Conservation (phyloP, 2,888 invertebrate genomes). For the Danaus chrysippus region DNA sequence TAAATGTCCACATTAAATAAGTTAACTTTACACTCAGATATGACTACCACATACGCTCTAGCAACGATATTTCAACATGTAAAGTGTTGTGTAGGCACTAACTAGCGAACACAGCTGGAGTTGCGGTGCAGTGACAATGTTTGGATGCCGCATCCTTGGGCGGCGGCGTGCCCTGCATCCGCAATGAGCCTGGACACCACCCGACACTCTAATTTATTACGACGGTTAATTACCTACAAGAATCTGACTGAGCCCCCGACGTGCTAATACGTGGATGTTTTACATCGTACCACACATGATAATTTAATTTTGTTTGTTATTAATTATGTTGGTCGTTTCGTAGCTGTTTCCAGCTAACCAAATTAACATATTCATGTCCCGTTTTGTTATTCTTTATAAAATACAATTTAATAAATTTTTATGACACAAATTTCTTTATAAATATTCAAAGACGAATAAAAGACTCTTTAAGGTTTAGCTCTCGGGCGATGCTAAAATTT, state of each 20-base stretch:
- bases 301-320: slow-evolving; percentile 3
- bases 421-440: background rate
- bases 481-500: slow-evolving; percentile 26
- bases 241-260: slow-evolving; percentile 52
- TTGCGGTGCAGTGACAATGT: slow-evolving; percentile 68
- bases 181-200: slow-evolving; percentile 52
- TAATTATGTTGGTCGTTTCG: background rate
- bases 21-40: slow-evolving; percentile 3
- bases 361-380: no score
- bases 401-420: background rate
- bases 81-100: slow-evolving; percentile 58
- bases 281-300: slow-evolving; percentile 4
- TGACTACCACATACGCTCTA: background rate
- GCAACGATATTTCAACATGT: slow-evolving; percentile 55
- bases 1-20: background rate
- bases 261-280: slow-evolving; percentile 6
- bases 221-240: slow-evolving; percentile 69
- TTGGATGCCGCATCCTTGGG: slow-evolving; percentile 60
- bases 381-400: no score
- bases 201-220: slow-evolving; percentile 63
- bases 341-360: no score
- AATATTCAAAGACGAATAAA: slow-evolving; percentile 7
- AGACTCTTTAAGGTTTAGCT: slow-evolving; percentile 16
- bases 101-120: slow-evolving; percentile 68
- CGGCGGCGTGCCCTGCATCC: slow-evolving; percentile 47